Percentiles rank a stretch among this genome's conserved stretches.
phyloP scores from a whole-genome alignment of 2,888 invertebrate species.

The Caenorhabditis angaria region DNA sequence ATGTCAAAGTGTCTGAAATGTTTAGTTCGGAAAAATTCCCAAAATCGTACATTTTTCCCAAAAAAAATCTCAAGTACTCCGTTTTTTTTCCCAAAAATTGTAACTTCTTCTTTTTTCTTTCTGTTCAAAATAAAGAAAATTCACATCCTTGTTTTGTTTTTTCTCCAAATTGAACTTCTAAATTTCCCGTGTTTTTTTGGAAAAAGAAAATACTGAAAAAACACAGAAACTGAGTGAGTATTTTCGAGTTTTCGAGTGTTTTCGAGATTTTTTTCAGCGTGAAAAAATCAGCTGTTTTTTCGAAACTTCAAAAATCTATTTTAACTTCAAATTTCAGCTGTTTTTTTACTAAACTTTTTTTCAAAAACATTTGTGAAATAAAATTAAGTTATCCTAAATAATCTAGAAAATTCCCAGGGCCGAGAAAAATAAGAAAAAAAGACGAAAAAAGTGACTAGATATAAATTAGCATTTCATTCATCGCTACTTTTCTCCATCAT shows the following conservation, averaged over 20 bases:
- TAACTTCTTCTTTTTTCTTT: not conserved
- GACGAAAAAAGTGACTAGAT: not conserved
- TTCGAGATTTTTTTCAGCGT: not conserved
- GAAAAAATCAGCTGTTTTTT: not conserved
- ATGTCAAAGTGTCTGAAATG: too few relatives aligned
- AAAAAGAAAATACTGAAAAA: not conserved
- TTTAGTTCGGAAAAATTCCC: too few relatives aligned
- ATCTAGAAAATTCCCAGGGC: slow-evolving; percentile 1
- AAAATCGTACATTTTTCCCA: not conserved
- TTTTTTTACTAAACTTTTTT: too few relatives aligned
- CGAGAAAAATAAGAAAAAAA: too few relatives aligned
- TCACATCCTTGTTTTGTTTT: slow-evolving; percentile 12
- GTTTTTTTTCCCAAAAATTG: not conserved
- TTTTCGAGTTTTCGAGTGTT: not conserved
- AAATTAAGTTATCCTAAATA: too few relatives aligned
- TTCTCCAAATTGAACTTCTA: slow-evolving; percentile 22
- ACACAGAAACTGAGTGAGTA: not conserved
- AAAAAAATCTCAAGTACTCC: too few relatives aligned
- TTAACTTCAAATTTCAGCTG: too few relatives aligned
- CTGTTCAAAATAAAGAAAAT: not conserved
- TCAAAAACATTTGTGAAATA: too few relatives aligned
- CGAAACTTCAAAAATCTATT: not conserved
- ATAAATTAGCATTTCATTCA: not conserved
- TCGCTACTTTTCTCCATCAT: not conserved
- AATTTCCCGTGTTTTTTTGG: not conserved